Evolutionary conservation across 2,113 vertebrate genomes (phyloP).

Genomic region (Serilophus lunatus): DNA sequence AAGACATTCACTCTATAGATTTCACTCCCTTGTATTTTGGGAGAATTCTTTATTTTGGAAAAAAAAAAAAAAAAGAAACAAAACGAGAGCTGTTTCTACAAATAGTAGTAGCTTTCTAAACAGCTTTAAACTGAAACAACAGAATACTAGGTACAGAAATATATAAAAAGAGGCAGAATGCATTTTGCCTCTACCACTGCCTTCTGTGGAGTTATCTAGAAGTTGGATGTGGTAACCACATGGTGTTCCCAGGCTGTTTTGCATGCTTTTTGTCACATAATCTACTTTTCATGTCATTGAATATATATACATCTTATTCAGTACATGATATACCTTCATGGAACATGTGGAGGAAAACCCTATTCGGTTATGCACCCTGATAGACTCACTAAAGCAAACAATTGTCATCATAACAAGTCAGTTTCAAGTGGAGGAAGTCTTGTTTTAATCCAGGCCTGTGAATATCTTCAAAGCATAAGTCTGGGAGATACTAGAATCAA

Average conservation of each 20-base stretch:
- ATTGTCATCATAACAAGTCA: not conserved
- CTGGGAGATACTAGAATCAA: not conserved
- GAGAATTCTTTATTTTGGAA: not conserved
- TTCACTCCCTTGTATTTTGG: not conserved
- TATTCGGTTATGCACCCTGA: not conserved
- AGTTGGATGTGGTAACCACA: not conserved
- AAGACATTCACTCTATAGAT: not conserved
- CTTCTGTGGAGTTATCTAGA: not conserved
- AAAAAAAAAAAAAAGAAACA: not conserved
- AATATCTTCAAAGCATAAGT: not conserved
- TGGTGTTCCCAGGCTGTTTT: not conserved
- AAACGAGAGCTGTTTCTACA: not conserved
- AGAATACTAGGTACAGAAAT: not conserved
- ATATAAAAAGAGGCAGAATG: not conserved
- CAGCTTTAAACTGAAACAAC: not conserved
- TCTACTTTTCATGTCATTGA: not conserved
- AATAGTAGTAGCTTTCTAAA: not conserved
- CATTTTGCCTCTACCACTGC: not conserved
- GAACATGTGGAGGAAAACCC: not conserved
- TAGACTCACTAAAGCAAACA: not conserved
- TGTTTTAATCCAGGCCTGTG: not conserved
- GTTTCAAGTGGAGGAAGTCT: not conserved
- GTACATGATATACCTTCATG: fast-evolving
- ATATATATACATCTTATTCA: not conserved
- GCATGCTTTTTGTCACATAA: not conserved